Percentiles rank a stretch among this genome's conserved stretches.
Conservation (phyloP, 2,113 vertebrate species). For the Macquaria ambigua region DNA sequence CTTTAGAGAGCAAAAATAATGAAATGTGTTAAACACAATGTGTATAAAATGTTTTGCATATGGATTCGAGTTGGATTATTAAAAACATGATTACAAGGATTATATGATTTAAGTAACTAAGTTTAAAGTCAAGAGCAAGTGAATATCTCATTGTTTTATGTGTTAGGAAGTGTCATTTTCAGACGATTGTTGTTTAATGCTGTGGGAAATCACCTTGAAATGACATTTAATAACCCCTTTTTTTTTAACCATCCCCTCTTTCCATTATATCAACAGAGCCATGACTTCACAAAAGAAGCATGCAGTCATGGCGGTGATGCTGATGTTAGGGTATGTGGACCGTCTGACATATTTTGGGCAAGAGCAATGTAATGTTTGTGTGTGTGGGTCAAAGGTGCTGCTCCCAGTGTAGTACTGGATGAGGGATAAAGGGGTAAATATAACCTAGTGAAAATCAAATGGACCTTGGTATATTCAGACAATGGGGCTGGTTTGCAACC, state of each 20-base stretch:
- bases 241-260: slow-evolving; percentile 61
- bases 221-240: slow-evolving; percentile 76
- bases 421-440: neutral
- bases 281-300: slow-evolving; percentile 81
- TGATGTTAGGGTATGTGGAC: slow-evolving; percentile 81
- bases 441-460: neutral
- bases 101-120: neutral
- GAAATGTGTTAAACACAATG: neutral
- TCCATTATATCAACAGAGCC: slow-evolving; percentile 79
- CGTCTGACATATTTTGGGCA: slow-evolving; percentile 40
- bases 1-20: neutral
- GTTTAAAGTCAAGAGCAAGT: neutral
- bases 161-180: neutral
- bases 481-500: neutral
- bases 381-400: slow-evolving; percentile 23
- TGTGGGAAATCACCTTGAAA: slow-evolving; percentile 40
- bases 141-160: neutral
- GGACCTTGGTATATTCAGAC: neutral
- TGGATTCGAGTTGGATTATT: neutral
- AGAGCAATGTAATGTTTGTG: slow-evolving; percentile 27
- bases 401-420: neutral
- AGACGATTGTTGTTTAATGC: slow-evolving; percentile 20
- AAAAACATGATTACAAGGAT: neutral
- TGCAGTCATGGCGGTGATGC: slow-evolving; percentile 68
- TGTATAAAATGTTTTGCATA: neutral